These are phyloP conservation scores for Lasioglossum villosulum DNA, from an alignment of 2,888 invertebrate genomes.

Conservation along the genomic window DNA sequence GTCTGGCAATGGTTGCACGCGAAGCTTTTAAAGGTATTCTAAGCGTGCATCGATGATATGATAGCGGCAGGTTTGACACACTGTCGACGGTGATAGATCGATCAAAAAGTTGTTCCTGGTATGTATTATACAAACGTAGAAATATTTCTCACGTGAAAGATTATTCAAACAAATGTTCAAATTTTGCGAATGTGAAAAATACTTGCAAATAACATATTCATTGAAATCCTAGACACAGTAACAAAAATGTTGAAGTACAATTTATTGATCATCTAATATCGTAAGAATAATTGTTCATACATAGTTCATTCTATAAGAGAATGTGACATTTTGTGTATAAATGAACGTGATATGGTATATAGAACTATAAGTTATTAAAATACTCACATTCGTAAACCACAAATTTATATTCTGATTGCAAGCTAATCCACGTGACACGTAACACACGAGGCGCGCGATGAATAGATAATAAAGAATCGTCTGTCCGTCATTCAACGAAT, in stretches of 20 bases:
- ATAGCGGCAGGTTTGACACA: conserved; percentile 54
- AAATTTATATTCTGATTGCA: not conserved
- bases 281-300: not conserved
- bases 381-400: not conserved
- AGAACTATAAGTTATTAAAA: not conserved
- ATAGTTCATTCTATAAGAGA: not conserved
- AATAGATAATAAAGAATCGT: not conserved
- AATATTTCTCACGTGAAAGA: not conserved
- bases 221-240: no score
- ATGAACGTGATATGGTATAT: no score
- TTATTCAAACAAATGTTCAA: no score
- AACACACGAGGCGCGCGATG: not conserved
- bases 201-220: no score
- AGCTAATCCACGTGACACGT: not conserved
- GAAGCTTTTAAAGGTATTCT: conserved; percentile 62
- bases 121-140: not conserved
- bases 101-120: conserved; percentile 53
- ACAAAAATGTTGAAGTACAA: not conserved
- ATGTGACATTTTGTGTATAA: no score
- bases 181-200: no score
- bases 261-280: not conserved
- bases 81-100: conserved; percentile 52
- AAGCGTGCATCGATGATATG: conserved; percentile 59
- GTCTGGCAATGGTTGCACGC: conserved; percentile 59
- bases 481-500: not conserved